Conservation (phyloP, 2,888 invertebrate species). For the Monoplex corrugatus region DNA sequence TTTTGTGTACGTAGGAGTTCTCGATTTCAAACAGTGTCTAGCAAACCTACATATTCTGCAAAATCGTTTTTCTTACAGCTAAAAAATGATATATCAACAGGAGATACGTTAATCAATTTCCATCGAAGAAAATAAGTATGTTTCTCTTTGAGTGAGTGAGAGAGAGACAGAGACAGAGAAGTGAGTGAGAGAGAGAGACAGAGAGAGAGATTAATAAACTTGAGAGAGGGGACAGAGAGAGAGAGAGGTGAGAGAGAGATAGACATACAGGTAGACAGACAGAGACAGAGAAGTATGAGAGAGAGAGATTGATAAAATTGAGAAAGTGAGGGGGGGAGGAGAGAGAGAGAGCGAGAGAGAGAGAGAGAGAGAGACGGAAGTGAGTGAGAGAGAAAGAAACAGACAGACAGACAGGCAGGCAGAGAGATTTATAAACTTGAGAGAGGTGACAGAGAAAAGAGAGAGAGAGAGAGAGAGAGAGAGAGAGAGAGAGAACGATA, state of each 20-base stretch:
- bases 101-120: too few relatives aligned
- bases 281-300: background rate
- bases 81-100: too few relatives aligned
- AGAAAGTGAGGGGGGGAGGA: background rate
- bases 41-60: too few relatives aligned
- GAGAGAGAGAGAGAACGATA: background rate
- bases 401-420: background rate
- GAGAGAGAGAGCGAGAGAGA: background rate
- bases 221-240: background rate
- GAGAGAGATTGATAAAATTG: background rate
- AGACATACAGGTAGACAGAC: background rate
- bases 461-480: background rate
- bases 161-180: background rate
- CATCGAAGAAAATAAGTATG: too few relatives aligned
- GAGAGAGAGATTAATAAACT: background rate
- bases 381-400: background rate
- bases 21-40: too few relatives aligned
- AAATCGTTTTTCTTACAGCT: too few relatives aligned
- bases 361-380: background rate
- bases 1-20: too few relatives aligned
- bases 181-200: background rate
- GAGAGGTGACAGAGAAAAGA: background rate
- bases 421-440: background rate
- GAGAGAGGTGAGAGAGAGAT: background rate
- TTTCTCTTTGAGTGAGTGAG: too few relatives aligned